phyloP scores from a whole-genome alignment of 2,888 invertebrate genomes.

The Entomobrya multifasciata region DNA sequence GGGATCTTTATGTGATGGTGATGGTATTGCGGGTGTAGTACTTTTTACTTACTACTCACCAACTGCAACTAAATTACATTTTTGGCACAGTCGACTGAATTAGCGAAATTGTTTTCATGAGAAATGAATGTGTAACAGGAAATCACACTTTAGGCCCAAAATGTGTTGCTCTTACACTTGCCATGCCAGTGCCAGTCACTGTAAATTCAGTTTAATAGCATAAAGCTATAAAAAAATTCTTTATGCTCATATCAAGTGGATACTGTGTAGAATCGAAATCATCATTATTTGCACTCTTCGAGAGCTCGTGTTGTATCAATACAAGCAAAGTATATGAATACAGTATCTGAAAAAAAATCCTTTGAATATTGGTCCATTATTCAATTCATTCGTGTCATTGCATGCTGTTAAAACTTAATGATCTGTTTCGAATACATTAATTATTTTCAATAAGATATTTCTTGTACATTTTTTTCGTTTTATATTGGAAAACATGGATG shows the following conservation, averaged over 20 bases:
- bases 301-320: neutral
- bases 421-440: conserved; percentile 69
- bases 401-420: conserved; percentile 69
- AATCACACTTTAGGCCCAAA: conserved; percentile 58
- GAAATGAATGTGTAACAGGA: conserved; percentile 69
- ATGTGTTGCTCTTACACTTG: conserved; percentile 18
- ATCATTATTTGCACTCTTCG: neutral
- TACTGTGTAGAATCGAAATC: too few relatives aligned
- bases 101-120: conserved; percentile 72
- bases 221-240: neutral
- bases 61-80: conserved; percentile 35
- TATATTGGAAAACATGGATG: too few relatives aligned
- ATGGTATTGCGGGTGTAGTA: neutral
- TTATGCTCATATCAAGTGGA: too few relatives aligned
- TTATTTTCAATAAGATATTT: conserved; percentile 61
- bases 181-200: conserved; percentile 32
- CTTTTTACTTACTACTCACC: neutral
- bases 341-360: too few relatives aligned
- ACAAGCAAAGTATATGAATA: too few relatives aligned
- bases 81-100: conserved; percentile 66
- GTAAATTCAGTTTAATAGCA: conserved; percentile 2
- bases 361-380: conserved; percentile 44
- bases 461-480: too few relatives aligned
- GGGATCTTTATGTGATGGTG: conserved; percentile 5
- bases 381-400: conserved; percentile 68